Base-by-base conservation (phyloP, 2,888 invertebrate genomes). In the Listrodromus nycthemerus region DNA sequence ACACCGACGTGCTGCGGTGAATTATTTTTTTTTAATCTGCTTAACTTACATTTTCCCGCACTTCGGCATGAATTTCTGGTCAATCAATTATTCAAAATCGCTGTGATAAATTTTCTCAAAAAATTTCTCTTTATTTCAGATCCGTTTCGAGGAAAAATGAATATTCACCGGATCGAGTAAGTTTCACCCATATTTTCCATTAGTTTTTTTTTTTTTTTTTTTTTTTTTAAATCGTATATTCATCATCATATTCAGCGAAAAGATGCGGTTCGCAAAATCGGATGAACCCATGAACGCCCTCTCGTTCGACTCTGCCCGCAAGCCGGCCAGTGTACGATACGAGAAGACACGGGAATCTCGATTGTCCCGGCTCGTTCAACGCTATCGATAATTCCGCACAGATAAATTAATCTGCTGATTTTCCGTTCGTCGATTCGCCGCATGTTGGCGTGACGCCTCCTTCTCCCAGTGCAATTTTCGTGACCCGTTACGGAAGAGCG, bases 371-470 rank as follows among this genome's bases (percentile, higher is more conserved):
- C 21, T 27, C 19, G 16, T 30, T 79, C 58, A 41, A 69, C 61
- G 37, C 33, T 37, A 48, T 30, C 30, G 52, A 45, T 67, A 63
- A 80, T 69, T 74, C 55, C 73, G 82, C 76, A 52, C 71, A 87
- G 86, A 89, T 91, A 91, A 91, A 91, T 81, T 76, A 76, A 70
- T 91, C 89, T 86, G 89, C 88, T 87, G 88, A 91, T 90, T 91
- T 89, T 89, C 88, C 87, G 85, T 83, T 85, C 86, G 87, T 89
- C 91, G 88, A 91, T 91, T 92, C 89, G 89, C 90, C 89, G 88
- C 84, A 87, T 81, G 77, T 27, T 82, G 87, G 86, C 73, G 52
- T 87, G 89, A 89, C 87, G 88, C 65, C 61, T 63, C 41, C 61
- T 75, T 13, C 70, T 70, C 78, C 65, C 63, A 37, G 65, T 73